Evolutionary conservation across 2,888 invertebrate species (phyloP), one percentile per base, ranked within the genome.

Genomic region (Siphlonurus alternatus): DNA sequence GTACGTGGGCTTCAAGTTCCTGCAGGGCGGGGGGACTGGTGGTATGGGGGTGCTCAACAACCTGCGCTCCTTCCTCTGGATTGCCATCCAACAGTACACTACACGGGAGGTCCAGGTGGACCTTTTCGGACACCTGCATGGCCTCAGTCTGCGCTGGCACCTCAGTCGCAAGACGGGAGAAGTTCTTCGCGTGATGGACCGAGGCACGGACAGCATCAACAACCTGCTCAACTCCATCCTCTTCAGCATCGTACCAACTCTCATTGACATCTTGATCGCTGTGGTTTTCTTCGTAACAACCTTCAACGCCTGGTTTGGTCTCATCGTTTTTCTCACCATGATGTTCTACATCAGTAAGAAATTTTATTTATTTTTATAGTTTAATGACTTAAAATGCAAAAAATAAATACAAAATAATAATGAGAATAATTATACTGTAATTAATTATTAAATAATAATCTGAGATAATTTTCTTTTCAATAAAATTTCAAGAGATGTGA

Each of bases 121-220:
- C 73, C 77, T 94, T 38, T 94, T 90, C 75, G 80, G 84, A 60
- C 96, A 97, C 76, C 81, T 97, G 19, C 97, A 97, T 75, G 82
- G 86, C 65, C 76, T 99, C 64, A 95, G 96, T 2, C 80, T 99
- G 61, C 83, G 91, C 23, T 99, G 98, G 98, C 98, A 99, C 76
- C 78, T 98, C 51, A 83, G 87, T 1, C 79, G 97, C 15, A 98
- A 98, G 79, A 98, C 98, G 0, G 98, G 98, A 1, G 97, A 99
- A 79, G 95, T 99, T 0, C 78, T 98, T 1, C 80, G 96, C 51
- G 87, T 98, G 0, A 96, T 99, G 91, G 98, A 99, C 77, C 82
- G 98, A 67, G 98, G 98, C 68, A 97, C 97, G 0, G 93, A 92
- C 71, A 95, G 95, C 64, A 93, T 98, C 70, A 95, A 96, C 77